Percentiles rank a stretch among this genome's conserved stretches.
phyloP scores from a whole-genome alignment of 2,888 invertebrate species.

The Sepiola atlantica region DNA sequence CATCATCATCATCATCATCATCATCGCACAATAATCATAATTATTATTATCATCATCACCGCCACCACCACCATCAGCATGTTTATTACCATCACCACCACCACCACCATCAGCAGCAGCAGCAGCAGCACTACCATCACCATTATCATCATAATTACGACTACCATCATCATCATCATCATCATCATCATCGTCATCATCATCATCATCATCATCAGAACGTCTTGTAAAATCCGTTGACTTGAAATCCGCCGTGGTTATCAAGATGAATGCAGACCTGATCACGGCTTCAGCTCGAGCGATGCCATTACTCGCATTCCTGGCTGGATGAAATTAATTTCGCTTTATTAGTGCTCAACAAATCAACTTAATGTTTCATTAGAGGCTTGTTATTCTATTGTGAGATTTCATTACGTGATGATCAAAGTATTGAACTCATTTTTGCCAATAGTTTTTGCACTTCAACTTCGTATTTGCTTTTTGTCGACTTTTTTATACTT shows the following conservation, averaged over 20 bases:
- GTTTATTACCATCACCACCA: neutral
- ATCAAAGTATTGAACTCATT: constrained; percentile 32
- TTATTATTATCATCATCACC: neutral
- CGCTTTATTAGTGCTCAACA: neutral
- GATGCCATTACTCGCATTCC: constrained; percentile 8
- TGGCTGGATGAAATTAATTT: constrained; percentile 13
- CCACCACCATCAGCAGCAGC: no score
- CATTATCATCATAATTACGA: no score
- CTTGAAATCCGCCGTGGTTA: neutral
- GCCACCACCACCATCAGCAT: neutral
- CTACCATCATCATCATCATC: no score
- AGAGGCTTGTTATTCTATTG: constrained; percentile 32
- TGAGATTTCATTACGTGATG: neutral
- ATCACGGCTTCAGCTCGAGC: neutral
- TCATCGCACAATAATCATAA: no score
- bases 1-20: constrained; percentile 10
- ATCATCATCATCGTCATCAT: no score
- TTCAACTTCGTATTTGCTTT: neutral
- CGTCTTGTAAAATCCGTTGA: neutral
- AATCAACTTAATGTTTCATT: constrained; percentile 9
- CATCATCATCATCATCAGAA: no score
- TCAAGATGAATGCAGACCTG: neutral
- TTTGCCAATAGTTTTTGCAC: constrained; percentile 6
- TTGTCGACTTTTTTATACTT: neutral
- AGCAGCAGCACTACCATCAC: no score